phyloP scores from a whole-genome alignment of 2,113 vertebrate species.

The Albula goreensis region DNA sequence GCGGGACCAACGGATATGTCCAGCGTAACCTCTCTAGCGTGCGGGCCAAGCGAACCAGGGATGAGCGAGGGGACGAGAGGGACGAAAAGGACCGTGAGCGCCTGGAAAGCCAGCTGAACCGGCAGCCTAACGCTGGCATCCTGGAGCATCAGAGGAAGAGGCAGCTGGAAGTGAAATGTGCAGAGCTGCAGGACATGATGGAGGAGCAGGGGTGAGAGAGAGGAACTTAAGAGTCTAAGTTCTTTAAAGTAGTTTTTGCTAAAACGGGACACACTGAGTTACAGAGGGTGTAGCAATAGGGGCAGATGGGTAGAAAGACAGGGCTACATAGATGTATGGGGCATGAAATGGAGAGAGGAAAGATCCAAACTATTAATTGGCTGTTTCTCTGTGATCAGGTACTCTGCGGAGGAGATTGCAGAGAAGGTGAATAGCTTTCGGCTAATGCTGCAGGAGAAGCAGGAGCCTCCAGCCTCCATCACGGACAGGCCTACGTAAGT shows the following conservation, averaged over 20 bases:
- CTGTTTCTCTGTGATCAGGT: slow-evolving; percentile 61
- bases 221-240: slow-evolving; percentile 65
- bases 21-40: slow-evolving; percentile 88
- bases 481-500: slow-evolving; percentile 65
- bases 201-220: slow-evolving; percentile 85
- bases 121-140: slow-evolving; percentile 89
- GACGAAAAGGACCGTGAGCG: slow-evolving; percentile 83
- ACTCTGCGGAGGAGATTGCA: slow-evolving; percentile 85
- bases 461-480: slow-evolving; percentile 70
- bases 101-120: slow-evolving; percentile 84
- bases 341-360: no score
- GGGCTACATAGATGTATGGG: no score
- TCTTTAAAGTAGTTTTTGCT: no score
- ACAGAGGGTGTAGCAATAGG: no score
- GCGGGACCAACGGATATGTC: slow-evolving; percentile 91
- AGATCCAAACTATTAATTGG: not conserved
- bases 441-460: slow-evolving; percentile 87
- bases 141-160: slow-evolving; percentile 91
- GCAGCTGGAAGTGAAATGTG: slow-evolving; percentile 89
- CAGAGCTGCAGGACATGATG: slow-evolving; percentile 93
- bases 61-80: slow-evolving; percentile 72
- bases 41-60: slow-evolving; percentile 80
- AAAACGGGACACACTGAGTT: no score
- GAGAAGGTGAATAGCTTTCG: slow-evolving; percentile 91
- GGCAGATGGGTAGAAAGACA: no score